Base-by-base conservation (phyloP, 2,113 vertebrate species). In the Lophochroa leadbeateri region DNA sequence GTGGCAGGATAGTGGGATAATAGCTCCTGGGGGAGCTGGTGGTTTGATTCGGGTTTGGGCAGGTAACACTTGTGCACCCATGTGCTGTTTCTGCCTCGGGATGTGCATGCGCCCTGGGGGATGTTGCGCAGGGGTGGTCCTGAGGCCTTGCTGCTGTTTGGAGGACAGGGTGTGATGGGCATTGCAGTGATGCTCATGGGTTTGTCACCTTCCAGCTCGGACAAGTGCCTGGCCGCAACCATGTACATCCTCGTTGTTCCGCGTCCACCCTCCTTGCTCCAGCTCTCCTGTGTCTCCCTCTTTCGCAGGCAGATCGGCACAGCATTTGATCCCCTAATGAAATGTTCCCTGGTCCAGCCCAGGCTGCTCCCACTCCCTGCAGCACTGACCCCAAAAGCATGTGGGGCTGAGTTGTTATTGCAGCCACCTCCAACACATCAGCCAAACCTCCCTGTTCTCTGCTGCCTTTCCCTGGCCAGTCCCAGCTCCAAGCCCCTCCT, bases 91-190 rank as follows among this genome's bases (percentile, higher is more conserved):
- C 28, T 24, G n/a, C 47, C 39, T 12, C 6, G 3, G 44, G 37
- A 8, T 8, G 37, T 8, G 37, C 0, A 13, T 39, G n/a, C 2
- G 1, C 2, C 27, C 33, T 2, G 0, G 11, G 28, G n/a, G 37
- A 39, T 5, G 6, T 41, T 24, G 63, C 7, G 44, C 35, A 10
- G 16, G 2, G 6, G 72, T 10, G 37, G 37, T 58, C 50, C 69
- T 21, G 43, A 43, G 50, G 35, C 6, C 0, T 6, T 19, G 28
- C 37, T 27, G 46, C 39, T 0, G 2, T 27, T 25, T 0, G 64
- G 19, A 20, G 29, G 16, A n/a, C 1, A 4, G 44, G 43, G 3
- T 7, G 33, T 24, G 33, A 60, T 2, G 18, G 43, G 39, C 23
- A 24, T 47, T 11, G 1, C 13, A 17, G 53, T 0, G 5, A n/a